Evolutionary conservation across 2,113 vertebrate genomes (phyloP).

Genomic region (Zootoca vivipara): DNA sequence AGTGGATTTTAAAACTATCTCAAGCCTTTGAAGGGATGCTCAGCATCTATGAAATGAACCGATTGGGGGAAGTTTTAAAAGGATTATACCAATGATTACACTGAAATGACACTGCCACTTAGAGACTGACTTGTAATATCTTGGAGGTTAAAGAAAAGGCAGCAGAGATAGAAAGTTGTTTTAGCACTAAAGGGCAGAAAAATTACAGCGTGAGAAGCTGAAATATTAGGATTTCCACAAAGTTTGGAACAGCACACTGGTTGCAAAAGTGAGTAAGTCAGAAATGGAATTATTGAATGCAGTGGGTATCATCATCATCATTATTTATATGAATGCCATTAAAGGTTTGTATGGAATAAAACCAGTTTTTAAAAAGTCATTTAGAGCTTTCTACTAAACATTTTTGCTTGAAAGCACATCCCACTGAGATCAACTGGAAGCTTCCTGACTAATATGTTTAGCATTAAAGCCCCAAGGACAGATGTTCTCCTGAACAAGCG

Average conservation of each 20-base stretch:
- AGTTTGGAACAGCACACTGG: not conserved
- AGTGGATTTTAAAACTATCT: slow-evolving; percentile 66
- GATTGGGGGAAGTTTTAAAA: slow-evolving; percentile 51
- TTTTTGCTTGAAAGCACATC: not conserved
- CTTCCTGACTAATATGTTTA: not conserved
- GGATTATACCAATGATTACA: slow-evolving; percentile 64
- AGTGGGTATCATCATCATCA: not conserved
- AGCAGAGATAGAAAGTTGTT: slow-evolving; percentile 13
- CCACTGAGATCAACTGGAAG: not conserved
- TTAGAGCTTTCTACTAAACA: not conserved
- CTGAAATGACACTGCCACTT: slow-evolving; percentile 57
- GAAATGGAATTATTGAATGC: not conserved
- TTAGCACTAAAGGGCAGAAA: slow-evolving; percentile 39
- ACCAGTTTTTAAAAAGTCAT: not conserved
- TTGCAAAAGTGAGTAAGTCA: not conserved
- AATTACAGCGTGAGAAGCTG: not conserved
- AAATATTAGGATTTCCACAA: not conserved
- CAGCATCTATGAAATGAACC: slow-evolving; percentile 56
- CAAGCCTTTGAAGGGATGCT: slow-evolving; percentile 57
- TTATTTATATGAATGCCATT: not conserved
- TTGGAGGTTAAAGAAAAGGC: slow-evolving; percentile 45
- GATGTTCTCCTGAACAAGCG: not conserved
- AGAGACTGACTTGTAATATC: slow-evolving; percentile 36
- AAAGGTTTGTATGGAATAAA: not conserved
- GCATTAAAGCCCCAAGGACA: not conserved